Evolutionary conservation across 2,113 vertebrate genomes (phyloP), one percentile per base, ranked within the genome.

Genomic region (Atherinomorus stipes): DNA sequence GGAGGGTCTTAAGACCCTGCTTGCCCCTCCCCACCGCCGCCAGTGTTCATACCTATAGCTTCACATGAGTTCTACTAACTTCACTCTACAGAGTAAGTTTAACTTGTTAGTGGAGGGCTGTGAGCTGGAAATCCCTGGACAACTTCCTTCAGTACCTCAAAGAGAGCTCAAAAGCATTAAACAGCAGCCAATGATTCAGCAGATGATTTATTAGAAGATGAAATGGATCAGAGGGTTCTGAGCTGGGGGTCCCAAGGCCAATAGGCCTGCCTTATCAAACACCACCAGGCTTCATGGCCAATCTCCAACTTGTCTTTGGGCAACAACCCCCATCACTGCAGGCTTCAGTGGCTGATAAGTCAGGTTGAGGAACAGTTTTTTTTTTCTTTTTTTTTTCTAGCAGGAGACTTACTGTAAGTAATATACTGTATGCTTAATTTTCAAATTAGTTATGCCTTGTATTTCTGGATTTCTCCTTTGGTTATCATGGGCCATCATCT

Each of bases 151-250:
- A 51, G 50, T n/a, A 76, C 73, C 78, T 88, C 67, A 83, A 85
- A 85, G 66, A 75, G 64, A 69, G 54, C 68, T 85, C 61, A 60
- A 25, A 80, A 83, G 84, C 74, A 85, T 60, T 84, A 86, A 42
- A 71, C 80, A 67, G 75, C 34, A 38, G 26, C 64, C 69, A 61
- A 51, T 53, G 79, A 83, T 80, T 83, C 75, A 84, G 76, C n/a
- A 26, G 77, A 75, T 82, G 83, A 85, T 90, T 88, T 88, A 88
- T 91, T 83, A 84, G 81, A 90, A 85, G 85, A 88, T 85, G 80
- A 84, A 89, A 78, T 85, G 86, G 85, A 87, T 83, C 84, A 86
- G 76, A 84, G 66, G 71, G 59, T 84, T 66, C 61, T 76, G 70
- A 87, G 84, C 72, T 51, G 11, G 38, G 67, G 76, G 72, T 88